Base-by-base conservation (phyloP, 2,888 invertebrate genomes). In the Nomada lathburiana region DNA sequence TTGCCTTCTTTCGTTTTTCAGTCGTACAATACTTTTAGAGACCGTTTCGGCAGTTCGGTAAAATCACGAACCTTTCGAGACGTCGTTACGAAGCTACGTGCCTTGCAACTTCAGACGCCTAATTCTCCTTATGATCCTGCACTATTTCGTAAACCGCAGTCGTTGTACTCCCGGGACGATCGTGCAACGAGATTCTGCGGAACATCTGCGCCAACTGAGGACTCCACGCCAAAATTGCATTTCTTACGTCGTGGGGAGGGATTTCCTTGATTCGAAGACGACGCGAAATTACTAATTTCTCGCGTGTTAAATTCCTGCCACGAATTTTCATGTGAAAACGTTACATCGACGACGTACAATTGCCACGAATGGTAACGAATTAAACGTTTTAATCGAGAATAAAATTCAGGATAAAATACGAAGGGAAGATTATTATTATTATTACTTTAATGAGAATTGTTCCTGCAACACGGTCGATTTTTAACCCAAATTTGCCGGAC, bases 51-150 rank as follows among this genome's bases (percentile, higher is more conserved):
- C 74, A 71, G 76, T 83, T 81, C 71, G 79, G 81, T 79, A 85
- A 89, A 88, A 88, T 89, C 89, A 89, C 88, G 89, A 88, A 88
- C 88, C 86, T 89, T 89, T 88, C 89, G 86, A 88, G 88, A 88
- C 85, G 88, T 86, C 88, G 88, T 88, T 89, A 88, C 83, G 84
- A 50, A 84, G 86, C 83, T 88, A 88, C 88, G 88, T 88, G 88
- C 89, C 88, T 85, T 86, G 88, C 88, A 85, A 89, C 89, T 89
- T 85, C 85, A 88, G 89, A 81, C 86, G 88, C 89, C 88, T 88
- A 88, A 88, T 88, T 88, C 88, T 88, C 88, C 89, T 89, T 88
- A 88, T 89, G 88, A 88, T 88, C 88, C 86, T 86, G 78, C 85
- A 89, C 84, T 88, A 89, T 89, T 88, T 89, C 89, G 89, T 85